Conservation (phyloP, 2,888 invertebrate species). For the Pseudanteris insignis region DNA sequence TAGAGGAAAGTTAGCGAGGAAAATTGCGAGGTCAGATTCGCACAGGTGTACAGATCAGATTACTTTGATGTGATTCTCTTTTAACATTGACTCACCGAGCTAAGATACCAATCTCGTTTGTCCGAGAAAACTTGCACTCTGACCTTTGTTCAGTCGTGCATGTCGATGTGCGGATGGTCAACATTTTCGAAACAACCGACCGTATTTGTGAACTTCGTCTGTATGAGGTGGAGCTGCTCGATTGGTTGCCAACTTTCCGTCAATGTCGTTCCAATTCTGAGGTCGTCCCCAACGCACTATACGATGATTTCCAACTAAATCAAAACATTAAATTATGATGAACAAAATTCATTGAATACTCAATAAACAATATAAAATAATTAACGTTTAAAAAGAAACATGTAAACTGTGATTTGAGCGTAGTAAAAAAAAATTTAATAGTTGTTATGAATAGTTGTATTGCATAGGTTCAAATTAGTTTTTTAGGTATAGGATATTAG, state of each 20-base stretch:
- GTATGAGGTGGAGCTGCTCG: constrained; percentile 18
- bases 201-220: constrained; percentile 8
- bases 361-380: too few relatives aligned
- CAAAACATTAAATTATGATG: too few relatives aligned
- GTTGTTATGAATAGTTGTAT: too few relatives aligned
- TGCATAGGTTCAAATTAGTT: too few relatives aligned
- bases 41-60: constrained; percentile 36
- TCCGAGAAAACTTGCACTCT: constrained; percentile 36
- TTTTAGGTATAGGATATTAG: too few relatives aligned
- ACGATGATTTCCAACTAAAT: background rate
- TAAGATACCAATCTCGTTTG: constrained; percentile 31
- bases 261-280: too few relatives aligned
- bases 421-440: too few relatives aligned
- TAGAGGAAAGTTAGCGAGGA: constrained; percentile 6
- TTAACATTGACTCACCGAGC: constrained; percentile 17
- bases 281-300: constrained; percentile 19
- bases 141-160: constrained; percentile 43
- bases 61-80: constrained; percentile 47
- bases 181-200: constrained; percentile 26
- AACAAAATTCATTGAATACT: too few relatives aligned
- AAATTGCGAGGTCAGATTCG: constrained; percentile 13
- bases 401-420: too few relatives aligned
- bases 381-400: too few relatives aligned
- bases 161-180: constrained; percentile 26
- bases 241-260: constrained; percentile 19